Percentiles rank a stretch among this genome's conserved stretches.
phyloP scores from a whole-genome alignment of 1,140 invertebrate species.

The Pentalonia nigronervosa region DNA sequence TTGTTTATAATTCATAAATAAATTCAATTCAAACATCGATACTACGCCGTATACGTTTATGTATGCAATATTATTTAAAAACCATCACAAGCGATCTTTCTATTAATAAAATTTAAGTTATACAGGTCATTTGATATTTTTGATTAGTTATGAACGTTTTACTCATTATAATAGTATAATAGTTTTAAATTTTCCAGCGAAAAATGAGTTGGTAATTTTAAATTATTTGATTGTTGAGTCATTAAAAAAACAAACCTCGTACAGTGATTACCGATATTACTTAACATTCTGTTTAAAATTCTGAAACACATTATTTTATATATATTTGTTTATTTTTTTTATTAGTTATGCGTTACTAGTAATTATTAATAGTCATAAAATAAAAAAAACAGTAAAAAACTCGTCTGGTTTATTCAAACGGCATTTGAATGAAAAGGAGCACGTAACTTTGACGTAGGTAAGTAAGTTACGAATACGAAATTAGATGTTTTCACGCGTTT shows the following conservation, averaged over 20 bases:
- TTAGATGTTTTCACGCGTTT: neutral
- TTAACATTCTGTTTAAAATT: neutral
- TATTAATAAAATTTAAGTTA: too few relatives aligned
- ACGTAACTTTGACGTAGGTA: neutral
- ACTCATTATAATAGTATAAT: neutral
- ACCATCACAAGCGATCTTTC: fast-evolving
- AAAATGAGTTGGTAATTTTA: neutral
- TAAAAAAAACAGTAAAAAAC: neutral
- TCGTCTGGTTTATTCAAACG: neutral
- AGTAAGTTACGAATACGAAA: neutral
- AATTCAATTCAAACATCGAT: neutral
- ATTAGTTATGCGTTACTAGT: too few relatives aligned
- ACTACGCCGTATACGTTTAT: neutral
- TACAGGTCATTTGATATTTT: neutral
- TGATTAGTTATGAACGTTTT: neutral
- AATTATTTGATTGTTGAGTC: neutral
- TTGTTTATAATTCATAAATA: neutral
- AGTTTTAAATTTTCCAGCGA: neutral
- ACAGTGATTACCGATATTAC: neutral
- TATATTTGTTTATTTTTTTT: too few relatives aligned
- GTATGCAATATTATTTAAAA: neutral
- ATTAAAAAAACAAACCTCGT: neutral
- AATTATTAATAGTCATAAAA: neutral
- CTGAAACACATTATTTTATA: neutral
- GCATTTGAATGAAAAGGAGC: neutral